Evolutionary conservation across 2,888 invertebrate species (phyloP).

Genomic region (Phasia obesa): DNA sequence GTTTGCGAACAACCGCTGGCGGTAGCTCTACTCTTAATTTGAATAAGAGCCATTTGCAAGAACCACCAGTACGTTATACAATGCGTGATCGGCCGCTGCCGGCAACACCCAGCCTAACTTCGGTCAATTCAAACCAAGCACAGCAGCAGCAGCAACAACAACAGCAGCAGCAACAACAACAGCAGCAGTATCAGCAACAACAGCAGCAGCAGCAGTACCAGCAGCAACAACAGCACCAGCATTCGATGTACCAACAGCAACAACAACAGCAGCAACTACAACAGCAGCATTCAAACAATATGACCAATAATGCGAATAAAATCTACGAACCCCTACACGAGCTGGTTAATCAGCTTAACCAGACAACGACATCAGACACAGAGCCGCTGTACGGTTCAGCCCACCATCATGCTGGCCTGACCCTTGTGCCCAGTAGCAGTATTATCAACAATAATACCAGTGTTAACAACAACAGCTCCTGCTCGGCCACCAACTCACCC

Average conservation of each 20-base stretch:
- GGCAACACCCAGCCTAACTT: slow-evolving; percentile 84
- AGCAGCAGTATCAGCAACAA: slow-evolving; percentile 81
- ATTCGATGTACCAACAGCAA: slow-evolving; percentile 70
- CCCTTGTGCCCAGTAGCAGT: slow-evolving; percentile 78
- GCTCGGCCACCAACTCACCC: slow-evolving; percentile 86
- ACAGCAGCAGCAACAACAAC: slow-evolving; percentile 73
- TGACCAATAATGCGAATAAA: slow-evolving; percentile 73
- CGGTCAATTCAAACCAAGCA: slow-evolving; percentile 74
- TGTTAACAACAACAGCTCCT: slow-evolving; percentile 82
- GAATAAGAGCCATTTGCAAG: slow-evolving; percentile 85
- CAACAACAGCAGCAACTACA: slow-evolving; percentile 75
- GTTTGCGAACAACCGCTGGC: slow-evolving; percentile 91
- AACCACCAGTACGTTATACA: slow-evolving; percentile 82
- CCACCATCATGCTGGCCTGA: slow-evolving; percentile 77
- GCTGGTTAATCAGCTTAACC: slow-evolving; percentile 75
- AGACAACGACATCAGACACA: slow-evolving; percentile 77
- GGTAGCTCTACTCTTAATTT: slow-evolving; percentile 92
- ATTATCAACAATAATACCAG: slow-evolving; percentile 40
- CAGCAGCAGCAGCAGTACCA: slow-evolving; percentile 79
- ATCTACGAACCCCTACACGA: slow-evolving; percentile 82
- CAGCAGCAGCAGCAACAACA: slow-evolving; percentile 73
- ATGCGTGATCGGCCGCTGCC: slow-evolving; percentile 87
- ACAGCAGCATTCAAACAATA: slow-evolving; percentile 73
- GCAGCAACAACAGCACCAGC: slow-evolving; percentile 78
- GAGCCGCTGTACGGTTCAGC: slow-evolving; percentile 80